A percentile compares a stretch with the other conserved stretches of the same genome.
phyloP scores from a whole-genome alignment of 2,888 invertebrate species.

The Hyles lineata region DNA sequence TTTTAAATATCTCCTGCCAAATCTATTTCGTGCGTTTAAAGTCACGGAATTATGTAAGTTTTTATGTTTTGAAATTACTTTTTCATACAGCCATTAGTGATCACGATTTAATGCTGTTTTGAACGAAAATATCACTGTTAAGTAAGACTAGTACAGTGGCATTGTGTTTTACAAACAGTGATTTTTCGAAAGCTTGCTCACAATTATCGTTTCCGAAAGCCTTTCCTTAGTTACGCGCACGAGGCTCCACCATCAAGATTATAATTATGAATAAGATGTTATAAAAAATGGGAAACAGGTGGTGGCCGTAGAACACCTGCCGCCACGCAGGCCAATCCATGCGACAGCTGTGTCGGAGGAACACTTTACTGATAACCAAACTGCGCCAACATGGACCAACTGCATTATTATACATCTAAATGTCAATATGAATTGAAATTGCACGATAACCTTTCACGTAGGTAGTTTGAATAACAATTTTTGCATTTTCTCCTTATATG shows the following conservation, averaged over 20 bases:
- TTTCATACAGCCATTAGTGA: background rate
- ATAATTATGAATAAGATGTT: constrained; percentile 43
- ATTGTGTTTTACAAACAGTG: background rate
- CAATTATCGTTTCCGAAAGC: background rate
- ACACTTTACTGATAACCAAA: constrained; percentile 48
- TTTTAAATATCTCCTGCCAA: background rate
- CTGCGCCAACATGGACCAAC: constrained; percentile 34
- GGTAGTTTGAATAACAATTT: background rate
- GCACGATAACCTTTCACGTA: background rate
- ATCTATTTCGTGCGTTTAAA: constrained; percentile 21
- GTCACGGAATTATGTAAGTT: constrained; percentile 19
- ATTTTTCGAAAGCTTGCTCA: background rate
- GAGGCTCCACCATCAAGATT: constrained; percentile 14
- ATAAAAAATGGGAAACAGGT: constrained; percentile 78
- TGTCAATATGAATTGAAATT: background rate
- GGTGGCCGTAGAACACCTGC: constrained; percentile 66
- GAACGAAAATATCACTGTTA: background rate
- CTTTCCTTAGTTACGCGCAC: constrained; percentile 3
- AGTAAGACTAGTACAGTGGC: background rate
- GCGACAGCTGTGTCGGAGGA: constrained; percentile 64
- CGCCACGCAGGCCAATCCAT: constrained; percentile 41
- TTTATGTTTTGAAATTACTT: constrained; percentile 3
- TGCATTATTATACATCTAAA: background rate
- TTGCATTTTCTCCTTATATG: too few species aligned
- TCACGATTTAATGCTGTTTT: constrained; percentile 4